Percentiles rank a stretch among this genome's conserved stretches.
phyloP scores from a whole-genome alignment of 64 coral and sea anemone species.

The Actinia equina region DNA sequence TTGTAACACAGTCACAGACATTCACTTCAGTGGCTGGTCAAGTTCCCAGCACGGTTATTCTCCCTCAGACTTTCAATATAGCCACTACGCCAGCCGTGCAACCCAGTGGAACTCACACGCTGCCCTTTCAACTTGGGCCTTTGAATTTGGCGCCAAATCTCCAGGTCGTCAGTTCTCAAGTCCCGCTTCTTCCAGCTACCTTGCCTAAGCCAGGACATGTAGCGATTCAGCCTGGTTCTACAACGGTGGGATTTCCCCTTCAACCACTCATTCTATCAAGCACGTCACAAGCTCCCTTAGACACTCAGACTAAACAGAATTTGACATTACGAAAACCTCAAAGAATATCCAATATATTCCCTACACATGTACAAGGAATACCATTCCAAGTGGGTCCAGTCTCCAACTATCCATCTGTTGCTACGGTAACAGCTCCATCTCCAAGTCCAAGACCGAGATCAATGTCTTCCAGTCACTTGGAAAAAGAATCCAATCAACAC shows the following conservation, averaged over 20 bases:
- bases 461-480: slow-evolving; percentile 7
- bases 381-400: background rate
- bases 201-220: background rate
- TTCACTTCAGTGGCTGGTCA: background rate
- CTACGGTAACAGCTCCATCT: background rate
- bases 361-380: background rate
- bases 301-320: background rate
- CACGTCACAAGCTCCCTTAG: background rate
- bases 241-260: slow-evolving; percentile 4
- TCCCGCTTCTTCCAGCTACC: background rate
- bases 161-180: slow-evolving; percentile 2
- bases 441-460: background rate
- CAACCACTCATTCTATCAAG: background rate
- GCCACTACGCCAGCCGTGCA: background rate
- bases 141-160: slow-evolving; percentile 3
- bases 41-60: background rate
- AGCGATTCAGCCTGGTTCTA: background rate
- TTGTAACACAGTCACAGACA: background rate
- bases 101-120: background rate
- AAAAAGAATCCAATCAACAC: background rate
- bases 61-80: background rate
- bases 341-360: background rate
- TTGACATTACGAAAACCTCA: background rate
- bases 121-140: background rate
- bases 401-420: background rate